Base-by-base conservation (phyloP, 1,140 invertebrate species). In the Zelostemma sp. region DNA sequence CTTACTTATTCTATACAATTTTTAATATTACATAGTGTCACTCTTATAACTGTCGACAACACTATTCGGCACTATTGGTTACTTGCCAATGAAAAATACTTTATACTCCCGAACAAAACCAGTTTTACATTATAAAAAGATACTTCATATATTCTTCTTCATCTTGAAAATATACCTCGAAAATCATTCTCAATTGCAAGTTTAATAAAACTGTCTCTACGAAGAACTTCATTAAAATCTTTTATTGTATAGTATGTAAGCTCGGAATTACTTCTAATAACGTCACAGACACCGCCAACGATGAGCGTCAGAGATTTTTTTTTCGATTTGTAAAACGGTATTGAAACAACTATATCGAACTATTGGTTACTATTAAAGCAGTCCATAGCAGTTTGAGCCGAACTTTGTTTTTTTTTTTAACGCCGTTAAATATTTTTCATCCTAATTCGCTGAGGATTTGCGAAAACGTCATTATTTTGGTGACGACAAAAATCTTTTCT, bases 61-160 rank as follows among this genome's bases (percentile, higher is more conserved):
- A 68, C 66, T 68, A 68, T 63, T 59, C 60, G 66, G 66, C 66
- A 68, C 66, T 68, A 68, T 68, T 68, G 66, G 66, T 68, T 68
- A 55, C 63, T 57, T 68, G 66, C 66, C 66, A 68, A 48, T 63
- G 59, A 62, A 63, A 68, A 59, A 58, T 68, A 63, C 58, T 28
- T 9, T 53, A 38, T 25, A 25, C 8, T 25, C 21, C 21, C 21
- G 21, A 25, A 25, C 21, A 8, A 25, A 25, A 25, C 8, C 8
- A 25, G 21, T 25, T 25, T 25, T 25, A 25, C 3, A 4, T 25
- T 25, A 25, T 25, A 25, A 25, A 25, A 25, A 25, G 21, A 25
- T 25, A 25, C 21, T 25, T 25, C 21, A 8, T 25, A 25, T 25
- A 25, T 25, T 25, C 21, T 3, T 25, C 3, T 25, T 25, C 21